Percentiles rank a stretch among this genome's conserved stretches.
phyloP scores from a whole-genome alignment of 2,113 vertebrate species.

The Marmota monax region DNA sequence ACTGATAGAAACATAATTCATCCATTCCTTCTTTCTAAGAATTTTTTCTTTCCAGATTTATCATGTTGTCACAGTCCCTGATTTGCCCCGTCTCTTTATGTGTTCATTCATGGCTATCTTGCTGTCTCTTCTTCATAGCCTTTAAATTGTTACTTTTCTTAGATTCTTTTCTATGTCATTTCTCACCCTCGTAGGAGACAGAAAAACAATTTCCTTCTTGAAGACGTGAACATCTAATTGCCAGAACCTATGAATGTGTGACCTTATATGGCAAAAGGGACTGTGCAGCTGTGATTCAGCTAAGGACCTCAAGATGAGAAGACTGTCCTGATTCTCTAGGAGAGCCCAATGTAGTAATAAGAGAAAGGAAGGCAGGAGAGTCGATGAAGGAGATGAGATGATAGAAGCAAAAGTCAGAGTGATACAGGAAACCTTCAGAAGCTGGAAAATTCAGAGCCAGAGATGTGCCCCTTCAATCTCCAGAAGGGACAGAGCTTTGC shows the following conservation, averaged over 20 bases:
- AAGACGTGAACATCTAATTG: background rate
- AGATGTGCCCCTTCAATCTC: background rate
- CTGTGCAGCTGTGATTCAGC: background rate
- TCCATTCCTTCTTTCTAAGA: background rate
- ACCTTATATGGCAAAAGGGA: background rate
- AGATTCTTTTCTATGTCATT: background rate
- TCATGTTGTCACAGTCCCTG: background rate
- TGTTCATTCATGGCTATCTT: background rate
- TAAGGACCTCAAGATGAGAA: background rate
- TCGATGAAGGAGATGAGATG: background rate
- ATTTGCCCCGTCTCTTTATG: background rate
- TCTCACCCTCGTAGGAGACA: background rate
- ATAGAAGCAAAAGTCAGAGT: background rate
- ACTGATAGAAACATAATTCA: background rate
- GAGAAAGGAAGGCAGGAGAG: background rate
- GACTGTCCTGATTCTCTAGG: background rate
- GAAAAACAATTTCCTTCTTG: background rate
- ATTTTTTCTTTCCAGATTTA: background rate
- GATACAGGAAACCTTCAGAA: background rate
- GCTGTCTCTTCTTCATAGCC: background rate
- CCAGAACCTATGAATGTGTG: background rate
- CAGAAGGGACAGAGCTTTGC: background rate
- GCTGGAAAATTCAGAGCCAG: background rate
- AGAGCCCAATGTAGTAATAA: background rate
- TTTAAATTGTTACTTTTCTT: background rate